Evolutionary conservation across 2,888 invertebrate species (phyloP).

Genomic region (Drosophila macrospina): DNA sequence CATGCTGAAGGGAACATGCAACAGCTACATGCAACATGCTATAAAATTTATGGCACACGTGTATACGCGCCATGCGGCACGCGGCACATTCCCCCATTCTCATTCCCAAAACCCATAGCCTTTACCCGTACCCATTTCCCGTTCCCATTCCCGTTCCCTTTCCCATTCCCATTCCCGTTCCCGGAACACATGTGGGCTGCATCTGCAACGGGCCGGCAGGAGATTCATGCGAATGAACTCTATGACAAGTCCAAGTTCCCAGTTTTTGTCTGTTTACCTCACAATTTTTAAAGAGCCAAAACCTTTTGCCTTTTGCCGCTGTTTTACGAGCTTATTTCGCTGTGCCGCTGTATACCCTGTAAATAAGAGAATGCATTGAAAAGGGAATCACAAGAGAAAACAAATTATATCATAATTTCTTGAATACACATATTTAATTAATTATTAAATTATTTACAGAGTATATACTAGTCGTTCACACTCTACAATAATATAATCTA

Average conservation of each 20-base stretch:
- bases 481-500: too few relatives aligned
- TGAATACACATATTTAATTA: too few relatives aligned
- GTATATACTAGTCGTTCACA: too few relatives aligned
- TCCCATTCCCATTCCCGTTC: constrained; percentile 60
- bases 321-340: constrained; percentile 70
- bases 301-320: constrained; percentile 64
- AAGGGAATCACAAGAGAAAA: not conserved
- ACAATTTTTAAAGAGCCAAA: constrained; percentile 54
- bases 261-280: constrained; percentile 51
- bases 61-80: constrained; percentile 67
- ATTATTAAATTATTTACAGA: too few relatives aligned
- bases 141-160: constrained; percentile 51
- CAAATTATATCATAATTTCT: too few relatives aligned
- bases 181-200: constrained; percentile 76
- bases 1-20: constrained; percentile 16
- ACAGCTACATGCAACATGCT: constrained; percentile 41
- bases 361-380: not conserved
- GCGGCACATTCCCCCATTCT: constrained; percentile 51
- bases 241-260: constrained; percentile 30
- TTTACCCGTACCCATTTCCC: constrained; percentile 45
- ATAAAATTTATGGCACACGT: constrained; percentile 54
- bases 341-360: constrained; percentile 39
- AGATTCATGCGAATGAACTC: constrained; percentile 31
- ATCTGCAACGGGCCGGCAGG: constrained; percentile 41
- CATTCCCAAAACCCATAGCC: constrained; percentile 17